These are phyloP conservation scores for Synergus itoensis DNA, from an alignment of 2,888 invertebrate species.

Conservation along the genomic window DNA sequence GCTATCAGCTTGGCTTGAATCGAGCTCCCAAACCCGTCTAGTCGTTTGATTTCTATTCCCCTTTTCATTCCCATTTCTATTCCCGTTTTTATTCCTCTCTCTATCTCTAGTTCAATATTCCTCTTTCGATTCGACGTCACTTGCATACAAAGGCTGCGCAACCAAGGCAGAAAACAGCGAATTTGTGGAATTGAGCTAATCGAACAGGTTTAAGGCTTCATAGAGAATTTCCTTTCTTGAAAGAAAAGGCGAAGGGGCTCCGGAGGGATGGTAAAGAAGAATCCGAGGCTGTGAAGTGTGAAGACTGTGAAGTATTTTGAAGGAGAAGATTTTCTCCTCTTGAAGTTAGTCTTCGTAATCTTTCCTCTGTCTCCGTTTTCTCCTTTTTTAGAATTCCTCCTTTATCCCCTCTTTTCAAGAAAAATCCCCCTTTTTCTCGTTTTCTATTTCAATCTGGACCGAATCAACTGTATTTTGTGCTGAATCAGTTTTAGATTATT, in stretches of 20 bases:
- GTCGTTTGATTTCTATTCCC: constrained; percentile 62
- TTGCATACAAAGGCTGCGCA: constrained; percentile 49
- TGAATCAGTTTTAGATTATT: too few species aligned
- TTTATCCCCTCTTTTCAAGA: too few species aligned
- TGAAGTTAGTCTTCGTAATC: not conserved
- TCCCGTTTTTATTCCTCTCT: too few species aligned
- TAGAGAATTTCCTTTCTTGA: not conserved
- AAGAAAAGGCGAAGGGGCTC: not conserved
- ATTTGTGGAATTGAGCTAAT: constrained; percentile 22
- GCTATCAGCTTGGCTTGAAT: constrained; percentile 54
- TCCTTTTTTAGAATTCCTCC: too few species aligned
- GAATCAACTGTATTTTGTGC: too few species aligned
- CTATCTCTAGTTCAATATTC: too few species aligned
- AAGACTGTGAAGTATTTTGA: not conserved
- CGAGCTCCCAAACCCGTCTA: constrained; percentile 49
- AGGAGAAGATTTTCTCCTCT: not conserved
- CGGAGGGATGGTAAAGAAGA: not conserved
- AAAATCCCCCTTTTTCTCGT: too few species aligned
- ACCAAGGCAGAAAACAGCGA: constrained; percentile 27
- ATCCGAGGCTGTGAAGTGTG: not conserved
- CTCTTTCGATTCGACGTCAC: constrained; percentile 57
- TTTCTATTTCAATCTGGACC: too few species aligned
- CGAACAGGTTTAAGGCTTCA: not conserved
- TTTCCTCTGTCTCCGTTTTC: too few species aligned
- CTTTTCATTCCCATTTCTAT: constrained; percentile 47